Base-by-base conservation (phyloP, 92 coral and sea anemone species). In the Palythoa grandis region DNA sequence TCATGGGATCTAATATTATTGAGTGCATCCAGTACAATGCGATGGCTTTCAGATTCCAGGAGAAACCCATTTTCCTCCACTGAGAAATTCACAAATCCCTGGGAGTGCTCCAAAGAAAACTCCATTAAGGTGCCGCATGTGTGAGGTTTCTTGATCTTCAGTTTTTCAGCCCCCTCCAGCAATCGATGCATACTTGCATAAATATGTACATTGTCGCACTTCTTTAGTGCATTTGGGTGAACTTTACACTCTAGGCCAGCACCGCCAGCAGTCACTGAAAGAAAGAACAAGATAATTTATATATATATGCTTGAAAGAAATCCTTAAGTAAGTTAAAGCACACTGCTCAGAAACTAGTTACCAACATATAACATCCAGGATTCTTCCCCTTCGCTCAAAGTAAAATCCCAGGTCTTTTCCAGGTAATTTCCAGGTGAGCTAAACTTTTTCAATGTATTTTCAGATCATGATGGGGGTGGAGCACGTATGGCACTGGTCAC, bases 191-290 rank as follows among this genome's bases (percentile, higher is more conserved):
- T 88, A 20, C 88, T 82, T 57, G 97, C 99, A 72, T 90, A 90
- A 29, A 97, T 69, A 83, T 97, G 98, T 52, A 97, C 92, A 25
- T 95, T 95, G 91, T 95, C 98, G 48, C 98, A 92, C 86, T 93
- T 91, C 85, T 95, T 95, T 56, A 95, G 89, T 20, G 90, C 87
- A 58, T 93, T 95, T 68, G 92, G 89, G 23, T 91, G 95, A 70
- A 91, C 83, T 77, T 82, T 88, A 15, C 86, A 92, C n/a, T 89
- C 84, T 22, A 97, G 90, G 5, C 98, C 95, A 20, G 99, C 98
- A 17, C 98, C 99, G 10, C 96, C 97, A 83, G 92, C 88, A 6
- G 92, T 70, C 14, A 91, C 98, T 94, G 11, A 82, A 71, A 23
- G 23, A 1, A 4, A 20, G 57, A 9, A 14, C 3, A 19, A 0